These are phyloP conservation scores for Platyrinchus mystaceus DNA, from an alignment of 2,797 vertebrate species.

Conservation along the genomic window DNA sequence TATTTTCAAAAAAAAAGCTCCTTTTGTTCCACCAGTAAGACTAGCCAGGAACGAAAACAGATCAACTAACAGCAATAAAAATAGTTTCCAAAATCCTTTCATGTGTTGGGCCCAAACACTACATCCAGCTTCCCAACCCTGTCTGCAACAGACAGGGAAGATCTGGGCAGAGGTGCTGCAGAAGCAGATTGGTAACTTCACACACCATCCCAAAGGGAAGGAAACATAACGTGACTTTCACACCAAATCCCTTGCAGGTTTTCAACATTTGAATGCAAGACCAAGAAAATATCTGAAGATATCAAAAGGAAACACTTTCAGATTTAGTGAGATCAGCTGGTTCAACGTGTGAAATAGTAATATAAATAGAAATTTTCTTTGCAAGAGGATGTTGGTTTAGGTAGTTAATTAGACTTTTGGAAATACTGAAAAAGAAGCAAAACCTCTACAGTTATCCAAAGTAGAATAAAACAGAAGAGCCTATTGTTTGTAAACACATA, in stretches of 20 bases:
- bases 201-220: not conserved
- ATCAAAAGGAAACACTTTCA: not conserved
- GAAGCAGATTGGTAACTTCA: not conserved
- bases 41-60: not conserved
- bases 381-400: not conserved
- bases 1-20: not conserved
- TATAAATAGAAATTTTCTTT: not conserved
- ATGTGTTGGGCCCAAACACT: accelerated
- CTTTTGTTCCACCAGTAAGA: not conserved
- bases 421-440: not conserved
- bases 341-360: not conserved
- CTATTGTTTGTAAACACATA: not conserved
- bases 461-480: not conserved
- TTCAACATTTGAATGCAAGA: not conserved
- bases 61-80: not conserved
- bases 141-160: not conserved
- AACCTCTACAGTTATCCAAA: not conserved
- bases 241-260: not conserved
- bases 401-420: not conserved
- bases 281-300: not conserved
- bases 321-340: not conserved
- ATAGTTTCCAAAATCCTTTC: not conserved
- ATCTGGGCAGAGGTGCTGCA: not conserved
- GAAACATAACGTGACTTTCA: not conserved
- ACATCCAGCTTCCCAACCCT: not conserved